phyloP scores from a whole-genome alignment of 2,888 invertebrate genomes.

The Agrotis segetum region DNA sequence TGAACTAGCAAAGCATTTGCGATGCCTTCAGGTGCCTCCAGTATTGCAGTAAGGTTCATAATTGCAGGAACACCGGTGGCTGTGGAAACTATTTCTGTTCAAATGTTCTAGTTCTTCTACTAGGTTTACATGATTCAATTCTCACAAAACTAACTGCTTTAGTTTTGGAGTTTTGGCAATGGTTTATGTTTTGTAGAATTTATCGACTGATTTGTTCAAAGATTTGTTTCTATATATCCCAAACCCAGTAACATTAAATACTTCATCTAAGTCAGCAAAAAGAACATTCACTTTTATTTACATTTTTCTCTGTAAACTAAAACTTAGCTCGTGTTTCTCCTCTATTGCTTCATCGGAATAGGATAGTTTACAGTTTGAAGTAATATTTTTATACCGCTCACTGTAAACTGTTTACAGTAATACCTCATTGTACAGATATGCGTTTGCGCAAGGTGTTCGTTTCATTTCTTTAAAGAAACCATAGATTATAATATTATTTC shows the following conservation, averaged over 20 bases:
- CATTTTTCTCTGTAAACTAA: neutral
- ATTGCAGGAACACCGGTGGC: too few relatives aligned
- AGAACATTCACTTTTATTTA: slow-evolving; percentile 14
- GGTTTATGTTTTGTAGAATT: neutral
- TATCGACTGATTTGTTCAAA: neutral
- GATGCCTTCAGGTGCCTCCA: neutral
- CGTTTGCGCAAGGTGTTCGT: slow-evolving; percentile 32
- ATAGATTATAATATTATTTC: slow-evolving; percentile 8
- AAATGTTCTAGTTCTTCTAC: too few relatives aligned
- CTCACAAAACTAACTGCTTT: neutral
- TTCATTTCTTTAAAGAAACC: slow-evolving; percentile 7
- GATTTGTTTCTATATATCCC: neutral
- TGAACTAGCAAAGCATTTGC: neutral
- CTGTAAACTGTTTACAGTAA: slow-evolving; percentile 5
- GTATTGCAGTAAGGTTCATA: neutral
- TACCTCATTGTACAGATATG: slow-evolving; percentile 9
- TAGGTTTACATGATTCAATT: too few relatives aligned
- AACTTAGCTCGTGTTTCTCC: neutral
- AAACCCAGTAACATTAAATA: neutral
- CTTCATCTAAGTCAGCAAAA: neutral
- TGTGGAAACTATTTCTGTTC: neutral
- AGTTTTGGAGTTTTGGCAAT: neutral
- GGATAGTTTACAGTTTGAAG: neutral
- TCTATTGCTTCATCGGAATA: slow-evolving; percentile 1
- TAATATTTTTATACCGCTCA: slow-evolving; percentile 6